Conservation (phyloP, 2,888 invertebrate species). For the Escarpia spicata region DNA sequence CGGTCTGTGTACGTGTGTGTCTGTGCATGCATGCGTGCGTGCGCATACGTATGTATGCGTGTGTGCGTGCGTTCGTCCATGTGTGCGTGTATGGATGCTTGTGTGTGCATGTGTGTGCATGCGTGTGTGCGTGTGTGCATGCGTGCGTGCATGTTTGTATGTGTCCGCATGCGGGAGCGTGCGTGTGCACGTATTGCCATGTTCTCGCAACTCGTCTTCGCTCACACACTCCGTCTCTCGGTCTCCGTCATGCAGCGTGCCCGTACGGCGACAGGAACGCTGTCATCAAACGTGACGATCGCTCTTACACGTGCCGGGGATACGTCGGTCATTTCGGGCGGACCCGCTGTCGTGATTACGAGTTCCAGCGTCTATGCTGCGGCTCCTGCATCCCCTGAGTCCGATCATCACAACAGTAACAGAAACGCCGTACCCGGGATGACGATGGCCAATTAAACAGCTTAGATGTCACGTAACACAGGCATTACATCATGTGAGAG, state of each 20-base stretch:
- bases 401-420: not conserved
- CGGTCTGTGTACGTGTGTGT: not conserved
- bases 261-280: not conserved
- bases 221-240: not conserved
- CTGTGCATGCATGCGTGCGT: not conserved
- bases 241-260: not conserved
- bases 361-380: not conserved
- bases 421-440: not conserved
- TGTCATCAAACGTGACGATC: not conserved
- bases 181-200: not conserved
- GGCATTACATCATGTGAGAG: not conserved
- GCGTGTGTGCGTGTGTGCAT: not conserved
- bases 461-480: not conserved
- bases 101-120: not conserved
- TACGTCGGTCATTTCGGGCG: not conserved
- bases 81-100: not conserved
- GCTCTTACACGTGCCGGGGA: not conserved
- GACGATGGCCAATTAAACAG: not conserved
- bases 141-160: not conserved
- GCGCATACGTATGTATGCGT: not conserved
- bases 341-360: not conserved
- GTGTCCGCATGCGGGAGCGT: not conserved
- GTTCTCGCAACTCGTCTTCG: not conserved
- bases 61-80: not conserved
- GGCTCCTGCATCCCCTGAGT: not conserved